A percentile compares a stretch with the other conserved stretches of the same genome.
phyloP scores from a whole-genome alignment of 2,888 invertebrate genomes.

The Acrobasis repandana region DNA sequence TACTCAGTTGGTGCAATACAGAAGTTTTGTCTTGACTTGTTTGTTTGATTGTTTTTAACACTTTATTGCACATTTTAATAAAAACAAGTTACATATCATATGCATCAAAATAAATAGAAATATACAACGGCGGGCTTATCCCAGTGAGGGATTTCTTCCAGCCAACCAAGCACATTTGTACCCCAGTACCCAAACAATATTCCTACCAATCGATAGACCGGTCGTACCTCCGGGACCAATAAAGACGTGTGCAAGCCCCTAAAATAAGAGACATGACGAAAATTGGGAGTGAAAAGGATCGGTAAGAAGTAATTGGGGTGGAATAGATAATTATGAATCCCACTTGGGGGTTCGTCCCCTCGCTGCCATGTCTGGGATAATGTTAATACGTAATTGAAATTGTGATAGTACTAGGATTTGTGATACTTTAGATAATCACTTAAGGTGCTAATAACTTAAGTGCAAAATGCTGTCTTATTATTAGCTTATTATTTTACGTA shows the following conservation, averaged over 20 bases:
- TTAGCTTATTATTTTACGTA: not conserved
- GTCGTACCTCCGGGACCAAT: slow-evolving; percentile 5
- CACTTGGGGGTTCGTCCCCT: slow-evolving; percentile 46
- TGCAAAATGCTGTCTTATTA: slow-evolving; percentile 30
- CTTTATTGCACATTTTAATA: too few relatives aligned
- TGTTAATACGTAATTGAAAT: slow-evolving; percentile 57
- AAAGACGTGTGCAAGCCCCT: slow-evolving; percentile 4
- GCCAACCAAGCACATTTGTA: too few relatives aligned
- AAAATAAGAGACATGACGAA: slow-evolving; percentile 26
- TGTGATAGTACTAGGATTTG: slow-evolving; percentile 50
- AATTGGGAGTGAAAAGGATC: slow-evolving; percentile 35
- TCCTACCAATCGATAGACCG: not conserved
- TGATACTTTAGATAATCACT: slow-evolving; percentile 48
- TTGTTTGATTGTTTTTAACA: too few relatives aligned
- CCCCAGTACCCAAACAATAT: not conserved
- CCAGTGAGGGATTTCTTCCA: too few relatives aligned
- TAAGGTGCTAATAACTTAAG: slow-evolving; percentile 33
- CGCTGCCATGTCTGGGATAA: slow-evolving; percentile 41
- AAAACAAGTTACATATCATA: too few relatives aligned
- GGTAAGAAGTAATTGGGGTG: slow-evolving; percentile 48
- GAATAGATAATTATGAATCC: slow-evolving; percentile 58
- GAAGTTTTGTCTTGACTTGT: too few relatives aligned
- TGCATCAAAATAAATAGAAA: too few relatives aligned
- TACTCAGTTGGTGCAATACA: too few relatives aligned
- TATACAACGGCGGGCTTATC: too few relatives aligned